These are phyloP conservation scores for Cossypha dichroa DNA, from an alignment of 2,797 vertebrate genomes.

Conservation along the genomic window DNA sequence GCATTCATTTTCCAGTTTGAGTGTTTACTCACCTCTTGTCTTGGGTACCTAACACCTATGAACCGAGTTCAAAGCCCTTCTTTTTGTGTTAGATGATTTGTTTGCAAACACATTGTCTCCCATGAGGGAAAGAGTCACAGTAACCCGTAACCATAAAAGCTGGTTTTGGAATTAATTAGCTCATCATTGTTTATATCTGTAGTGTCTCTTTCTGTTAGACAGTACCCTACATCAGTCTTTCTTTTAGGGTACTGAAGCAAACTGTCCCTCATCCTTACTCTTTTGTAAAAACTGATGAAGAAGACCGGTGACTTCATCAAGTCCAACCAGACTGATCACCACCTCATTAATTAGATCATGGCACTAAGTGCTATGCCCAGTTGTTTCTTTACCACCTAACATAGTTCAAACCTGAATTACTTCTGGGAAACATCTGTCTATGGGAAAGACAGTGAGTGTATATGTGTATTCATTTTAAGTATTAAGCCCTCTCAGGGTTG, in stretches of 20 bases:
- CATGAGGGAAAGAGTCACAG: neutral
- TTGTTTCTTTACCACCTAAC: neutral
- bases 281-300: neutral
- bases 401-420: neutral
- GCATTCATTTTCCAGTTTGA: neutral
- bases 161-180: neutral
- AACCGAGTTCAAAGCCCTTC: neutral
- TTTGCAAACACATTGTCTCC: neutral
- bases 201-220: neutral
- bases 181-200: neutral
- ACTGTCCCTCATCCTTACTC: neutral
- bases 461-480: neutral
- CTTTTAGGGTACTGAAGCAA: neutral
- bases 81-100: neutral
- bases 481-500: neutral
- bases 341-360: neutral
- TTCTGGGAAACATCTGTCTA: neutral
- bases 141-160: neutral
- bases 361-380: neutral
- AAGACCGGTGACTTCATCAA: neutral
- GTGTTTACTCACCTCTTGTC: neutral
- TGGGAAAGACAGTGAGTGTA: neutral
- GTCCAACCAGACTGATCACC: neutral
- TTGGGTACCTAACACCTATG: neutral
- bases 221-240: neutral